Conservation (phyloP, 2,888 invertebrate genomes). For the Acanthococcus lagerstroemiae region DNA sequence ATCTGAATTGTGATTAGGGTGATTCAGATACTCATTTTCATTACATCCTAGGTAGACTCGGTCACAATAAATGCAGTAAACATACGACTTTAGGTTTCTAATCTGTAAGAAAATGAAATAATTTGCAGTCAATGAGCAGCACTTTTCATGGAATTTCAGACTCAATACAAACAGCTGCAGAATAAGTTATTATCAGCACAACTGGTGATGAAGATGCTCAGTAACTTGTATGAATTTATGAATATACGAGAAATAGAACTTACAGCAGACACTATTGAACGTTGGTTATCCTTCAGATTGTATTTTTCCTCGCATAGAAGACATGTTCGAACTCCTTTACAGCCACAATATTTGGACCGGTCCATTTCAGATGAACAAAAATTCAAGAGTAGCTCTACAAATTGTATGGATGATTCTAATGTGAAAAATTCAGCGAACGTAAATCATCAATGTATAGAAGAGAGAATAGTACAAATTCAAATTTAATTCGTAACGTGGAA, state of each 20-base stretch:
- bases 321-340: slow-evolving; percentile 86
- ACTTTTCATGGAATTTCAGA: too few relatives aligned
- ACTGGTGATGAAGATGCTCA: too few relatives aligned
- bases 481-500: too few relatives aligned
- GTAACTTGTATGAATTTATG: too few relatives aligned
- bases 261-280: slow-evolving; percentile 12
- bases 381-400: too few relatives aligned
- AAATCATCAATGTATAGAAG: too few relatives aligned
- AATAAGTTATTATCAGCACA: too few relatives aligned
- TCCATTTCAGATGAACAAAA: too few relatives aligned
- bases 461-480: too few relatives aligned
- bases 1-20: slow-evolving; percentile 56
- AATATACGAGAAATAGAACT: slow-evolving; percentile 9
- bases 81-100: slow-evolving; percentile 46
- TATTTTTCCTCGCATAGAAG: slow-evolving; percentile 68
- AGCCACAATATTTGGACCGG: slow-evolving; percentile 69
- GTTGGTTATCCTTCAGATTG: slow-evolving; percentile 40
- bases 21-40: slow-evolving; percentile 48
- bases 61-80: slow-evolving; percentile 63
- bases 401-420: too few relatives aligned
- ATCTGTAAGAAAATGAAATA: slow-evolving; percentile 43
- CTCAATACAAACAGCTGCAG: too few relatives aligned
- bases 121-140: not conserved
- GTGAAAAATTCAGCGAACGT: too few relatives aligned
- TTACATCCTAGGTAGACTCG: slow-evolving; percentile 69